Evolutionary conservation across 1,140 invertebrate genomes (phyloP).

Genomic region (Drosophila neocordata): DNA sequence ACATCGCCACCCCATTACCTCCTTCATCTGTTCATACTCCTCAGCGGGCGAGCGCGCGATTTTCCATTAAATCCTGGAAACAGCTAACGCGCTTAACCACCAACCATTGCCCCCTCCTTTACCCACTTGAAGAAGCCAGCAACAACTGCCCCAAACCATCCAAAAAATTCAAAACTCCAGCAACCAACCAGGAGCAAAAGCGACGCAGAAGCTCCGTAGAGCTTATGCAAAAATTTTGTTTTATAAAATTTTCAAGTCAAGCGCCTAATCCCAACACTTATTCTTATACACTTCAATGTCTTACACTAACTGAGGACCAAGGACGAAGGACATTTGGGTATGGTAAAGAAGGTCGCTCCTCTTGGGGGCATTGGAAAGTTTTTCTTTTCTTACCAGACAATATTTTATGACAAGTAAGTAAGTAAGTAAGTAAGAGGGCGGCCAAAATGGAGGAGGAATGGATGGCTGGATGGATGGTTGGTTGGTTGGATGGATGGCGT

Average conservation of each 20-base stretch:
- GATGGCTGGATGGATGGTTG: not conserved
- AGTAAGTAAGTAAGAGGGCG: not conserved
- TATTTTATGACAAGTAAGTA: constrained; percentile 76
- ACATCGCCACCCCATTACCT: not conserved
- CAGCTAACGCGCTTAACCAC: constrained; percentile 76
- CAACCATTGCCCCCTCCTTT: not conserved
- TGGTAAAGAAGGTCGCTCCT: constrained; percentile 39
- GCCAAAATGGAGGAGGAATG: not conserved
- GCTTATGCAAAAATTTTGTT: constrained; percentile 82
- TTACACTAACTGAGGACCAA: constrained; percentile 52
- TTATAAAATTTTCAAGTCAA: constrained; percentile 82
- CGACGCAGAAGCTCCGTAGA: constrained; percentile 47
- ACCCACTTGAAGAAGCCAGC: not conserved
- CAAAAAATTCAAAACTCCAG: constrained; percentile 4
- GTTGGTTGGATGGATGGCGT: constrained; percentile 27
- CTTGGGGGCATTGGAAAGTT: constrained; percentile 70
- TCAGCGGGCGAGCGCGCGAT: constrained; percentile 57
- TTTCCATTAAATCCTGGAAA: constrained; percentile 78
- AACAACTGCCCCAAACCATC: not conserved
- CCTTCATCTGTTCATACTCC: not conserved
- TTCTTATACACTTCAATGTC: constrained; percentile 81
- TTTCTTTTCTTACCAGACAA: constrained; percentile 78
- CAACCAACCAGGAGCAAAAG: constrained; percentile 1
- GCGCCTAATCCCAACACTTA: constrained; percentile 81
- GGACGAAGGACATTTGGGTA: constrained; percentile 9